Base-by-base conservation (phyloP, 2,113 vertebrate genomes). In the Pterocles gutturalis region DNA sequence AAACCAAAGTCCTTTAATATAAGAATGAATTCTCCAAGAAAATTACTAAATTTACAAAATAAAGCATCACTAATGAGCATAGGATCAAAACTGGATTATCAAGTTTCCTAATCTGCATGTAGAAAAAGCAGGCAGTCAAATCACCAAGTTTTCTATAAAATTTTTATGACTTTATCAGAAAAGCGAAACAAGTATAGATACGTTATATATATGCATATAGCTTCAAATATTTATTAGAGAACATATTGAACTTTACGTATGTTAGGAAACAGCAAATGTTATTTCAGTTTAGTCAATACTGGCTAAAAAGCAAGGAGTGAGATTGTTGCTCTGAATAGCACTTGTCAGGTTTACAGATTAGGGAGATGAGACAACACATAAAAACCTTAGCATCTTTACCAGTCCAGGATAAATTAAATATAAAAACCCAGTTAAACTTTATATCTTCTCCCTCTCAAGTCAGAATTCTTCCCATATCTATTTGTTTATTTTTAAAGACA, bases 51-150 rank as follows among this genome's bases (percentile, higher is more conserved):
- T 58, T 62, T 66, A 88, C 70, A 94, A 93, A 88, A 93, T 54
- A 83, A 94, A 84, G 34, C 53, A 89, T 51, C 45, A 29, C 73
- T 94, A 94, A 92, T 26, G 46, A 92, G 65, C 46, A 67, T 3
- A 82, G 28, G 28, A 92, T 84, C 73, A 84, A 93, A 97, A 96
- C 86, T 76, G 80, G 86, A 96, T 90, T 92, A 90, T 89, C 96
- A 78, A 28, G 69, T 90, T 93, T 64, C 41, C 53, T 7, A 6
- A 71, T 83, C 33, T 86, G 77, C 86, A 96, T 57, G 55, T 31
- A 83, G 69, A 92, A 94, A 90, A 67, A 89, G 26, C 28, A 81
- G 7, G 33, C 21, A 64, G 18, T 14, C 66, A 65, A 60, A 67
- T 69, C 46, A 34, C 48, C 3, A 12, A 79, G 34, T 19, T 53